Conservation (phyloP, 2,888 invertebrate genomes). For the Campoletis raptor region DNA sequence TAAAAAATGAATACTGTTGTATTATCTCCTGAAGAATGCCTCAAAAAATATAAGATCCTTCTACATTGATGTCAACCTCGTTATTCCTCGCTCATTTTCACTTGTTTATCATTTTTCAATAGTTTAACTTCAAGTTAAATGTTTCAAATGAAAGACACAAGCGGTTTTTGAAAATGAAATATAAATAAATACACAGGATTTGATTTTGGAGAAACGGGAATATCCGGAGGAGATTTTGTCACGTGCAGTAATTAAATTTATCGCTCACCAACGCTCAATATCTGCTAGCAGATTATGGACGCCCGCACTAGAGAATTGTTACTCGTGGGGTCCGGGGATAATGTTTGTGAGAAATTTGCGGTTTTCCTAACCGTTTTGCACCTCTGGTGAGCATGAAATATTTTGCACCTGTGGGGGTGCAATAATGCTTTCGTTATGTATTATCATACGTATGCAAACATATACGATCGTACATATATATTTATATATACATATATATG, state of each 20-base stretch:
- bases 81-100: background rate
- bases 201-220: slow-evolving; percentile 22
- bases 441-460: slow-evolving; percentile 64
- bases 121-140: background rate
- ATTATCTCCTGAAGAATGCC: background rate
- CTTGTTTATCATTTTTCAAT: background rate
- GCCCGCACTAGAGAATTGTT: slow-evolving; percentile 6
- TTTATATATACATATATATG: background rate
- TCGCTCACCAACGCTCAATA: slow-evolving; percentile 54
- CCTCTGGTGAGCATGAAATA: slow-evolving; percentile 72
- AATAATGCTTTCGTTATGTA: slow-evolving; percentile 75
- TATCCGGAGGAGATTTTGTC: slow-evolving; percentile 38
- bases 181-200: background rate
- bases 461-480: background rate
- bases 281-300: slow-evolving; percentile 26
- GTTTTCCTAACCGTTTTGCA: slow-evolving; percentile 67
- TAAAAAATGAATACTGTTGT: background rate
- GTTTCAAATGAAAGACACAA: no score
- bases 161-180: background rate
- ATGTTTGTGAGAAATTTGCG: slow-evolving; percentile 65
- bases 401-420: slow-evolving; percentile 74
- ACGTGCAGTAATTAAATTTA: slow-evolving; percentile 75
- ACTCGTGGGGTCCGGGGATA: slow-evolving; percentile 9
- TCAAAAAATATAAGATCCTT: background rate
- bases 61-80: background rate